Conservation (phyloP, 2,888 invertebrate species). For the Tridacna crocea region DNA sequence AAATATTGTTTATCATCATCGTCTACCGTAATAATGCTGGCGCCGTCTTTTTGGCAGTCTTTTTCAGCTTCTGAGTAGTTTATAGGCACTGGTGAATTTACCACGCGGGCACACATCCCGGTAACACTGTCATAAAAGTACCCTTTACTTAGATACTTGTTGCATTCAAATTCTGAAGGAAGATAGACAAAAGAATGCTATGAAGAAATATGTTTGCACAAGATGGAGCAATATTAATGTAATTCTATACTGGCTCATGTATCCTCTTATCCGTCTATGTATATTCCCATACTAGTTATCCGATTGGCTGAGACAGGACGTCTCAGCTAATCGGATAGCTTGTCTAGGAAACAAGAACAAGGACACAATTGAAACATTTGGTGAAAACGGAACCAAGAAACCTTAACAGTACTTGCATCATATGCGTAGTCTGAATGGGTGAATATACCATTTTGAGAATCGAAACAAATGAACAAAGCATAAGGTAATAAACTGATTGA, state of each 20-base stretch:
- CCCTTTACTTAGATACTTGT: slow-evolving; percentile 11
- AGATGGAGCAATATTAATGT: neutral
- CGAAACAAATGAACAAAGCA: too few relatives aligned
- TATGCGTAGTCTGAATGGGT: too few relatives aligned
- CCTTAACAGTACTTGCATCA: too few relatives aligned
- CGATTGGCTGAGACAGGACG: neutral
- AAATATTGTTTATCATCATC: slow-evolving; percentile 7
- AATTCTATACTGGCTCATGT: neutral
- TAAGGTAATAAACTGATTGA: too few relatives aligned
- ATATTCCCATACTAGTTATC: neutral
- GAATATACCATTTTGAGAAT: too few relatives aligned
- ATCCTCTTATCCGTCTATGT: neutral
- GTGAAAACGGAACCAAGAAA: too few relatives aligned
- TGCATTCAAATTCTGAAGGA: slow-evolving; percentile 13
- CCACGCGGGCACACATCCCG: slow-evolving; percentile 3
- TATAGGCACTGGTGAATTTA: neutral
- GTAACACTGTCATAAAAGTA: slow-evolving; percentile 23
- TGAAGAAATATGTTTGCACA: neutral
- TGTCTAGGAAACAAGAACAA: neutral
- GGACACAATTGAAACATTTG: neutral
- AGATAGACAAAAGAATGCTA: too few relatives aligned
- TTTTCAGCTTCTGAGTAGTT: slow-evolving; percentile 12
- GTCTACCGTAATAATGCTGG: neutral
- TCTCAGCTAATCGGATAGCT: neutral
- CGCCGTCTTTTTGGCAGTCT: slow-evolving; percentile 8